Conservation (phyloP, 2,888 invertebrate species). For the Sipha maydis region DNA sequence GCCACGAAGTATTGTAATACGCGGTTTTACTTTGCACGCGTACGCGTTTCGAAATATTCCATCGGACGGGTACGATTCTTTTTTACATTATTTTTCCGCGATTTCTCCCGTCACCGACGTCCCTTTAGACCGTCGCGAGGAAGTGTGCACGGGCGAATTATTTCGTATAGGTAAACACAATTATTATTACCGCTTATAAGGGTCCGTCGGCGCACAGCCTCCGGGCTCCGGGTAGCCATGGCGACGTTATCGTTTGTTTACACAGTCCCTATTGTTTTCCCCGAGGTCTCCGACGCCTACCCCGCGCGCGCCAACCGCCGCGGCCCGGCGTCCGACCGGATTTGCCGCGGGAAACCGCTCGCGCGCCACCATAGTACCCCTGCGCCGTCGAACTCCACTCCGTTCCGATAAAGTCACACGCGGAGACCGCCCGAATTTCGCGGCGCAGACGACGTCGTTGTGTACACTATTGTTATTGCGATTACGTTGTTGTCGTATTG, state of each 20-base stretch:
- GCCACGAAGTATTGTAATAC: neutral
- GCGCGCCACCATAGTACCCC: neutral
- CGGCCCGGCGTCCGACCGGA: constrained; percentile 51
- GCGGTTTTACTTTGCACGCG: neutral
- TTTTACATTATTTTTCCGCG: neutral
- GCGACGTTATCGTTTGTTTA: constrained; percentile 65
- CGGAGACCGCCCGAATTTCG: neutral
- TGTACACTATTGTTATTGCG: too few species aligned
- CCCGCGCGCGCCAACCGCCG: constrained; percentile 69
- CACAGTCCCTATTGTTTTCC: constrained; percentile 66
- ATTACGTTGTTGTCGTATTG: too few species aligned
- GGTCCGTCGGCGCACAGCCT: constrained; percentile 17
- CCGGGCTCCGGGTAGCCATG: constrained; percentile 63
- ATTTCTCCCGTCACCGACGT: neutral
- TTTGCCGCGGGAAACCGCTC: constrained; percentile 3
- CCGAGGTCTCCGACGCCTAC: constrained; percentile 68
- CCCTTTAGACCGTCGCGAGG: neutral
- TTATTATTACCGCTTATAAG: constrained; percentile 50
- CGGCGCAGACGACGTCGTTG: neutral
- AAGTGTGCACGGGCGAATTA: constrained; percentile 13
- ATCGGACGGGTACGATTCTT: neutral
- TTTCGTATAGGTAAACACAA: constrained; percentile 55
- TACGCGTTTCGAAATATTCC: neutral
- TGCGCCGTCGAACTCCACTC: too few species aligned
- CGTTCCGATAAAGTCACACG: neutral